Base-by-base conservation (phyloP, 2,797 vertebrate genomes). In the Pipistrellus pipistrellus region DNA sequence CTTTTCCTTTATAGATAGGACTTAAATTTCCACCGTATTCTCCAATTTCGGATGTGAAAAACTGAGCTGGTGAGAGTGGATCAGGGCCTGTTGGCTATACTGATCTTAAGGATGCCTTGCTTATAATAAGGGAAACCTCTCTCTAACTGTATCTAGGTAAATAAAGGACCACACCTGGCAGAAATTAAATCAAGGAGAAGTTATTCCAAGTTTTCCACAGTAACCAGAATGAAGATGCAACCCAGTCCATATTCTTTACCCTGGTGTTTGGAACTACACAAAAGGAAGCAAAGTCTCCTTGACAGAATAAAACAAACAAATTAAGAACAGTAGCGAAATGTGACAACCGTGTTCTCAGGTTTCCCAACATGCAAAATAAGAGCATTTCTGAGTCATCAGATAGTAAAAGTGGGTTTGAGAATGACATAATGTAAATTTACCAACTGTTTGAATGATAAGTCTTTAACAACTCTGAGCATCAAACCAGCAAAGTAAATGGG, bases 111-210 rank as follows among this genome's bases (percentile, higher is more conserved):
- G 66, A 87, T 30, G 11, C 25, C 83, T 78, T n/a, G 51, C 53
- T 85, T 72, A 53, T 25, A 82, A 8, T 62, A 69, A 64, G 32
- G 48, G 32, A 68, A 64, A 80, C 10, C 2, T 14, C 20, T 48
- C 18, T 12, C 68, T 68, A 14, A 66, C 0, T 32, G 14, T 20
- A 68, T 32, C 59, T 46, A 32, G 30, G 51, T 82, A 87, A 93
- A 53, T 32, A 30, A 71, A 94, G n/a, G 23, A 86, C n/a, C 55
- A 85, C 80, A 85, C 13, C 21, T 72, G 71, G 86, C 2, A 91
- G 18, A 88, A 92, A 69, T 69, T 32, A 94, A 82, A 81, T 89
- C 14, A 91, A 90, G 80, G 82, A 73, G 55, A 92, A 93, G 68
- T 48, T 23, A 86, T 12, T 73, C 2, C 51, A 80, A 57, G 6